phyloP scores from a whole-genome alignment of 2,888 invertebrate genomes.

The Fissipunctia ypsillon region DNA sequence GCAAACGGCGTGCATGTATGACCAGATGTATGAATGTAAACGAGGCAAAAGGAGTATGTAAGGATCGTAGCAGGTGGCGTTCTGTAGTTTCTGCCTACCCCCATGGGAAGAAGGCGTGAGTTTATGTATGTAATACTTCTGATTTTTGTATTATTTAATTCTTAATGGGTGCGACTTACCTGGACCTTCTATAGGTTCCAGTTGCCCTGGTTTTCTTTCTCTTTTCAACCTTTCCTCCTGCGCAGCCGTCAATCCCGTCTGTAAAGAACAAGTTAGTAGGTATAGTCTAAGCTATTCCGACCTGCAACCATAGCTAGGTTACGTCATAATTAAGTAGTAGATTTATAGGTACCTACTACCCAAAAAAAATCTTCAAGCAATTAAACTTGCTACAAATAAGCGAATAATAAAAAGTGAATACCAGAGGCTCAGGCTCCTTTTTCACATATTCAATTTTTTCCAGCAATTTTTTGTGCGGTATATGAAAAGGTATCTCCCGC shows the following conservation, averaged over 20 bases:
- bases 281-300: neutral
- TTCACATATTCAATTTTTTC: conserved; percentile 91
- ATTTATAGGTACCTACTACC: neutral
- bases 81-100: no score
- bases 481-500: conserved; percentile 89
- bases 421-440: conserved; percentile 91
- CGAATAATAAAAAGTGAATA: conserved; percentile 67
- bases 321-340: neutral
- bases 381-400: neutral
- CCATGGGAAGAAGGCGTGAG: no score
- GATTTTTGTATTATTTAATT: neutral
- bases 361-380: neutral
- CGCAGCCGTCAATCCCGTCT: conserved; percentile 89
- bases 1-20: no score
- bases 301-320: no score
- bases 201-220: conserved; percentile 75
- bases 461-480: conserved; percentile 91
- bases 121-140: no score
- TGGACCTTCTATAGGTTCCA: conserved; percentile 79
- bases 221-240: conserved; percentile 84
- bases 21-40: no score
- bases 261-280: conserved; percentile 27
- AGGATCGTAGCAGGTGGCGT: no score
- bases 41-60: no score
- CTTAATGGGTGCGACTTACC: conserved; percentile 47